Base-by-base conservation (phyloP, 2,888 invertebrate species). In the Nematopogon swammerdamellus region DNA sequence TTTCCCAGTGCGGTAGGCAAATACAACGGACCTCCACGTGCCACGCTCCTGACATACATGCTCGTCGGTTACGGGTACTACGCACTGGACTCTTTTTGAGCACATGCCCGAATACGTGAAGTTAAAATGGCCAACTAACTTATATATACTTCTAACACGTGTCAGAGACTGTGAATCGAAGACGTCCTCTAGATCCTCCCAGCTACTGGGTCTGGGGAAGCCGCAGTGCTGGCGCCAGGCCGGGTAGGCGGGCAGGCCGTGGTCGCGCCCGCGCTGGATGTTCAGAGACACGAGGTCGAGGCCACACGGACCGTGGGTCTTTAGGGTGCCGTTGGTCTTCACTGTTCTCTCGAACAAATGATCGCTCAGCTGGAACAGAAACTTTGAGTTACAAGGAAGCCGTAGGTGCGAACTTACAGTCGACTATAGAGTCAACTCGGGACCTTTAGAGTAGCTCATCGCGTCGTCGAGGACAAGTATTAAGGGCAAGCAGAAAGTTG, bases 231-330 rank as follows among this genome's bases (percentile, higher is more conserved):
- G 80, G 47, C 94, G 75, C 87, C 91, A 95, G 29, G 80, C 80
- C 0, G 85, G 83, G 68, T 95, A 95, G 0, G 88, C 72, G 0
- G 91, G 89, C 50, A 95, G 72, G 0, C 94, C 95, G 65, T 95
- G 94, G 75, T 95, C 95, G 1, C 95, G 72, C 0, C 94, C 94
- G 30, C 94, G 83, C 68, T 95, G 94, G 59, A 95, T 91, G 69
- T 95, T 93, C 53, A 94, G 75, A 0, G 94, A 89, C 0, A 93
- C 91, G 60, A 95, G 74, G 76, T 95, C 95, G 50, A 94, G 74
- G 1, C 93, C 93, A 57, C 87, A 89, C 0, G 84, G 72, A 1
- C 61, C 59, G 0, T 56, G 52, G 45, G 54, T 59, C 53, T 46
- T 54, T 5, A 51, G 5, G 2, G 62, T 56, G 3, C 54, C 48